phyloP scores from a whole-genome alignment of 2,113 vertebrate genomes.

The pig (Sus scrofa) region DNA sequence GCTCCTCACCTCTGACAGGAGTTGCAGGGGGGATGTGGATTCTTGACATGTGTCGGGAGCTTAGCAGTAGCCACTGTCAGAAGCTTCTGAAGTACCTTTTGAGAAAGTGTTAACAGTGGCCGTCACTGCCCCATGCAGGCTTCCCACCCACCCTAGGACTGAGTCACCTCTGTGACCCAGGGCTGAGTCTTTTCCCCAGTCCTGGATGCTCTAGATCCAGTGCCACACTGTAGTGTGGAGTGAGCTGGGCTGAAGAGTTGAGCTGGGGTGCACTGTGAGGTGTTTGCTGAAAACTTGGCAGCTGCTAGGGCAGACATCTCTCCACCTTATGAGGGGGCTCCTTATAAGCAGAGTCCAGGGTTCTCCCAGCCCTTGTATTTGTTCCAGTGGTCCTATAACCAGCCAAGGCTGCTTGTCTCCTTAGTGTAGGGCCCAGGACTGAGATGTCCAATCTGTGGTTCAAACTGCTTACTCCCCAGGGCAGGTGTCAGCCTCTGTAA shows the following conservation, averaged over 20 bases:
- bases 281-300: background rate
- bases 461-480: background rate
- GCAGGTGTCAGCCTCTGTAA: background rate
- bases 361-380: background rate
- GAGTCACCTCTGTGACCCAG: background rate
- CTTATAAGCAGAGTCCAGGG: background rate
- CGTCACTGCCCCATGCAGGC: background rate
- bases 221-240: background rate
- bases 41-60: background rate
- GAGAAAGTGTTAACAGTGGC: background rate
- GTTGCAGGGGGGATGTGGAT: rapidly evolving
- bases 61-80: background rate
- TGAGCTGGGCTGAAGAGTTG: background rate
- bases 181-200: background rate
- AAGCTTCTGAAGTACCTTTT: background rate
- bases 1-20: background rate
- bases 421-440: background rate
- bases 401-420: background rate
- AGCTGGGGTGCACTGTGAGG: no score
- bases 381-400: background rate
- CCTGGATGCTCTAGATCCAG: background rate
- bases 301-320: background rate
- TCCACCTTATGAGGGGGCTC: background rate
- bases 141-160: background rate
- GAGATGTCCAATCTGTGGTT: background rate